Conservation (phyloP, 2,113 vertebrate species). For the Microcebus murinus region DNA sequence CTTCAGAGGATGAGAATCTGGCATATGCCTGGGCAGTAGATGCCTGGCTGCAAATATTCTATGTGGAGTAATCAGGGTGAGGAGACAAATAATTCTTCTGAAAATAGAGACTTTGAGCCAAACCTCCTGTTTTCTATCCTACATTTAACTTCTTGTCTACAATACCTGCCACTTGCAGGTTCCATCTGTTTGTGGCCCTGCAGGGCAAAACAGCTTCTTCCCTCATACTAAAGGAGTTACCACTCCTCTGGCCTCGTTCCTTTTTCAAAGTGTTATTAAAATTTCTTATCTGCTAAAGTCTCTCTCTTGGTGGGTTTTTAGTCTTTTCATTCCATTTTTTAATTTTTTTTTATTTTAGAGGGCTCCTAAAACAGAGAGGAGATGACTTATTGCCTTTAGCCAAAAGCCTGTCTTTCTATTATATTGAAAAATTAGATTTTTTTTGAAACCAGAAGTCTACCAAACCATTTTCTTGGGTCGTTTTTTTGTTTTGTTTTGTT, state of each 20-base stretch:
- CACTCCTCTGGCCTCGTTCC: not conserved
- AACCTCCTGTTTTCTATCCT: not conserved
- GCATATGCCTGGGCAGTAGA: not conserved
- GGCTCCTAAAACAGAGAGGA: not conserved
- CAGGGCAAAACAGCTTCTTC: not conserved
- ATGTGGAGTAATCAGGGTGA: not conserved
- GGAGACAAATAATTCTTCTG: not conserved
- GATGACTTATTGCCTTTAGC: not conserved
- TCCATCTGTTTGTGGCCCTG: not conserved
- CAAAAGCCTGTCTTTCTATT: slow-evolving; percentile 75
- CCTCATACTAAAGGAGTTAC: not conserved
- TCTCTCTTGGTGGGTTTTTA: not conserved
- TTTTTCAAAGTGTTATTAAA: not conserved
- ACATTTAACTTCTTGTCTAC: not conserved
- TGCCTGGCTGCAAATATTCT: not conserved
- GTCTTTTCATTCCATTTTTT: slow-evolving; percentile 32
- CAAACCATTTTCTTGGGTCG: not conserved
- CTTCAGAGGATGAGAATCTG: not conserved
- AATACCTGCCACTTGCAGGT: not conserved
- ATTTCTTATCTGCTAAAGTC: not conserved
- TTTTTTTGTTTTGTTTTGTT: not conserved
- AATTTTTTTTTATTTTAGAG: not conserved
- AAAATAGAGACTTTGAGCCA: not conserved
- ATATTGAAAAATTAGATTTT: slow-evolving; percentile 73
- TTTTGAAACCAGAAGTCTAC: slow-evolving; percentile 64